A percentile compares a stretch with the other conserved stretches of the same genome.
These are phyloP conservation scores for Agonopterix alstromeriana DNA, from an alignment of 2,888 invertebrate genomes.

Conservation along the genomic window DNA sequence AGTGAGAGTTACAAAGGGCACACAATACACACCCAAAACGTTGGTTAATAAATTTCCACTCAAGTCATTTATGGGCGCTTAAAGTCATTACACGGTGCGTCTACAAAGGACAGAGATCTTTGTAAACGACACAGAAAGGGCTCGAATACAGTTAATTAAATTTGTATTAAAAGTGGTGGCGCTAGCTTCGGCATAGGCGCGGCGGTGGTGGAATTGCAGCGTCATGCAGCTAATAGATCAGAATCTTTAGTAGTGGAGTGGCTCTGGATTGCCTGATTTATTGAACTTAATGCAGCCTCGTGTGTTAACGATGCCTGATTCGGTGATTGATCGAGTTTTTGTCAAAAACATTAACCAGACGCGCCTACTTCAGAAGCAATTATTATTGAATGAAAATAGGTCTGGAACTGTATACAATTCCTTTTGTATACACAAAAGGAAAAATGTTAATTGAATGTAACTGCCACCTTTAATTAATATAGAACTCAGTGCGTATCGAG, in stretches of 20 bases:
- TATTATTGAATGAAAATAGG: neutral
- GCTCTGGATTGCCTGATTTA: slow-evolving; percentile 56
- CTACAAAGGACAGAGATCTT: slow-evolving; percentile 57
- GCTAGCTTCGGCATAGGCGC: slow-evolving; percentile 37
- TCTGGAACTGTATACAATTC: neutral
- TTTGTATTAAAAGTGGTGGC: slow-evolving; percentile 72
- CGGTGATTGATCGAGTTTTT: slow-evolving; percentile 68
- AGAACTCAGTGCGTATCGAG: slow-evolving; percentile 3
- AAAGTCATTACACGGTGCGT: slow-evolving; percentile 67
- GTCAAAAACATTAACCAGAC: slow-evolving; percentile 43
- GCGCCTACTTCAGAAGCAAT: slow-evolving; percentile 32
- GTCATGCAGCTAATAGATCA: slow-evolving; percentile 71
- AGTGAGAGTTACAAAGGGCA: slow-evolving; percentile 38
- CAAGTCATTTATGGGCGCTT: slow-evolving; percentile 64
- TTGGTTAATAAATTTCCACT: slow-evolving; percentile 64
- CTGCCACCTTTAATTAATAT: neutral
- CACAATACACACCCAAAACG: slow-evolving; percentile 52
- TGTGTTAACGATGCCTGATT: slow-evolving; percentile 68
- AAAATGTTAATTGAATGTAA: too few relatives aligned
- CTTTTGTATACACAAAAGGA: neutral
- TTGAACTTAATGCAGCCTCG: slow-evolving; percentile 59
- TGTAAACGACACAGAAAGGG: slow-evolving; percentile 59
- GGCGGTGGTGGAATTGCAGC: slow-evolving; percentile 28
- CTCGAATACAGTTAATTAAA: slow-evolving; percentile 68
- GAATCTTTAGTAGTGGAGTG: slow-evolving; percentile 62